Conservation (phyloP, 2,888 invertebrate species). For the Himalopsyche japonica region DNA sequence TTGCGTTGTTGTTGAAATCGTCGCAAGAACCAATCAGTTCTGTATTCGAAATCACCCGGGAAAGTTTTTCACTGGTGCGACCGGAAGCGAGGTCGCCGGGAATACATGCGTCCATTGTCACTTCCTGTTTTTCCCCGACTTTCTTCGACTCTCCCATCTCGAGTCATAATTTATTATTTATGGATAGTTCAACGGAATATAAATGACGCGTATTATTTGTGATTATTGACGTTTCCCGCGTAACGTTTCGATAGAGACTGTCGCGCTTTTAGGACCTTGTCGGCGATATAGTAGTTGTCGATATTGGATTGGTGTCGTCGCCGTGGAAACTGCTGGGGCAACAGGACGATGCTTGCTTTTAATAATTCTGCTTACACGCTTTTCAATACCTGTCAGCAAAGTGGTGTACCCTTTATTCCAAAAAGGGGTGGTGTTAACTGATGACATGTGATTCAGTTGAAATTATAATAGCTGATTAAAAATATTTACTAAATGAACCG, state of each 20-base stretch:
- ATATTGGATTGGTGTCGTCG: conserved; percentile 35
- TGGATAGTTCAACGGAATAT: background rate
- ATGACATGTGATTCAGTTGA: no score
- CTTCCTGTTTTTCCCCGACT: conserved; percentile 6
- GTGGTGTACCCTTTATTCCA: background rate
- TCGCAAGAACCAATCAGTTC: background rate
- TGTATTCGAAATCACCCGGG: background rate
- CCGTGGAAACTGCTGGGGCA: conserved; percentile 24
- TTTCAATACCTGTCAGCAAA: background rate
- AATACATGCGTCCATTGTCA: conserved; percentile 8
- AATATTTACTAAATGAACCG: no score
- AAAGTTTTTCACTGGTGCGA: background rate
- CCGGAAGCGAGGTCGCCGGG: conserved; percentile 2
- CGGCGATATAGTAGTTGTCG: conserved; percentile 21
- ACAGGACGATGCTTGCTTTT: conserved; percentile 19
- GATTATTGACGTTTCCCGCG: background rate
- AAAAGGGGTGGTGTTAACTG: no score
- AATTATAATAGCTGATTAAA: no score
- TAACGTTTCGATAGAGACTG: conserved; percentile 10
- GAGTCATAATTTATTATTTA: conserved; percentile 14
- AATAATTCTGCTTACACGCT: background rate
- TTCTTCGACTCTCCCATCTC: conserved; percentile 16
- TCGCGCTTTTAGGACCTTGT: conserved; percentile 11
- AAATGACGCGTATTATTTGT: background rate
- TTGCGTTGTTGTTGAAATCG: conserved; percentile 9